phyloP scores from a whole-genome alignment of 2,888 invertebrate genomes.

The Macaria liturata region DNA sequence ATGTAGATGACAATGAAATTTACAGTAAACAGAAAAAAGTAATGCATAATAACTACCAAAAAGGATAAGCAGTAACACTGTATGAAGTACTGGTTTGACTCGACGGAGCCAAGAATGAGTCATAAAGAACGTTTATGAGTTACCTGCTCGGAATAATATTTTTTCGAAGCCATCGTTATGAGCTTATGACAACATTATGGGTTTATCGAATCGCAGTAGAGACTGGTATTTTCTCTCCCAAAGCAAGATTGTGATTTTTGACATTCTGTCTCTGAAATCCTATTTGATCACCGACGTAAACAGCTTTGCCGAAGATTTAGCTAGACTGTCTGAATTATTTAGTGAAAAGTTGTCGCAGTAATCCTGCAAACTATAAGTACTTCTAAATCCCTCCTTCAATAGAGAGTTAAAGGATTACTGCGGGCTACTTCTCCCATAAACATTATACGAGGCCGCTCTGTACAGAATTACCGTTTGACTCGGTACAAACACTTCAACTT shows the following conservation, averaged over 20 bases:
- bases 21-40: too few species aligned
- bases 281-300: not conserved
- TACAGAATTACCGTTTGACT: constrained; percentile 45
- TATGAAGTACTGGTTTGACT: constrained; percentile 13
- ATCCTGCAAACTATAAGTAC: constrained; percentile 27
- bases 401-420: constrained; percentile 50
- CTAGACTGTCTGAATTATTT: constrained; percentile 11
- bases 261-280: not conserved
- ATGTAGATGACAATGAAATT: too few species aligned
- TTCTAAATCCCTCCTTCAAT: constrained; percentile 47
- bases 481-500: constrained; percentile 42
- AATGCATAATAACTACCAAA: too few species aligned
- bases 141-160: constrained; percentile 15
- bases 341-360: constrained; percentile 18
- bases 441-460: constrained; percentile 53
- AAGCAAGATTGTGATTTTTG: too few species aligned
- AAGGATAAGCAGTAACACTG: too few species aligned
- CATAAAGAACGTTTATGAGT: constrained; percentile 20
- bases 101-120: constrained; percentile 28
- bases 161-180: constrained; percentile 9
- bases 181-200: constrained; percentile 5
- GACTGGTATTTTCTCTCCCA: not conserved
- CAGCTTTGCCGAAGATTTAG: constrained; percentile 8
- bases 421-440: constrained; percentile 51
- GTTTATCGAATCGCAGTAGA: not conserved